Evolutionary conservation across 2,113 vertebrate genomes (phyloP), one percentile per base, ranked within the genome.

Genomic region (Tachysurus fulvidraco): DNA sequence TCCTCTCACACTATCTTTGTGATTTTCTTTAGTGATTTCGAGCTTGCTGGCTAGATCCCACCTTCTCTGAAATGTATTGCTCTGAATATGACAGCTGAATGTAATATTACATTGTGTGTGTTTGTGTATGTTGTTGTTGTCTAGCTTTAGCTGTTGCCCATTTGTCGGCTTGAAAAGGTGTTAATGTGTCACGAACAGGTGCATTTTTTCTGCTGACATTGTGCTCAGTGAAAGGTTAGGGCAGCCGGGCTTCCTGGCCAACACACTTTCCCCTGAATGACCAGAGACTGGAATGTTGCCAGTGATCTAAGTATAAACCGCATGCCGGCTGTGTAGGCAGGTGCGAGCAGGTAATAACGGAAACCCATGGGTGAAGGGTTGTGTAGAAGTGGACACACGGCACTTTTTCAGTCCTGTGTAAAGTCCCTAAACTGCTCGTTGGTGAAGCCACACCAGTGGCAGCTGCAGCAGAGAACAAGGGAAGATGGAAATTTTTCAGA

Each of bases 321-420:
- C 59, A 65, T 55, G 59, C 69, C 57, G 23, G 57, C 55, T 52
- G 55, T 59, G 86, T 46, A 87, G 57, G 86, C 86, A 83, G 86
- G 86, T 83, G 86, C 5, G 2, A 83, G 86, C 81, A 87, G 86
- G 86, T 87, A 55, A 83, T 77, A 87, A 25, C 52, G 10, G 78
- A n/a, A 55, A 57, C 52, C 65, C 65, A 28, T 44, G 41, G 64
- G 85, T 86, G 21, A 73, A 41, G 55, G 77, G 64, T 73, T 28
- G 57, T 54, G 50, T 44, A 28, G 59, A 30, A 81, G 65, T 81
- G 78, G 86, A 77, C 69, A 54, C 28, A 46, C 23, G 50, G 25
- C 77, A 86, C 52, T 55, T 65, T 83, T 79, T 80, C 74, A 80
- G 84, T 69, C 64, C 19, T 25, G 44, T n/a, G 50, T 28, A 30